Evolutionary conservation across 1,140 invertebrate species (phyloP).

Genomic region (Drosophila tropicalis): DNA sequence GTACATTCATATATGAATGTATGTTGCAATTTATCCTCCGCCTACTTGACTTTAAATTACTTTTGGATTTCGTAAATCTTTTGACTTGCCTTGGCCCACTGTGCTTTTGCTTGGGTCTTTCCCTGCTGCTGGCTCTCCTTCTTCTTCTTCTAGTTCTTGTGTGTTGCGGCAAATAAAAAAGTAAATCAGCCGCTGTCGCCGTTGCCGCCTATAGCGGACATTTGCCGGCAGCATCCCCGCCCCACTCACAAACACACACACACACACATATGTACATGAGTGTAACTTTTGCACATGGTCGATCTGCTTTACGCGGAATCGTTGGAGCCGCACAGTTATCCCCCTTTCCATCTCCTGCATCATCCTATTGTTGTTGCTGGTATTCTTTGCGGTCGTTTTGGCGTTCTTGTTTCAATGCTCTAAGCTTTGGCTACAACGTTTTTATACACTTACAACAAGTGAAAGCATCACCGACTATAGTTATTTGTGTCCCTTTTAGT

Average conservation of each 20-base stretch:
- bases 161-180: constrained; percentile 26
- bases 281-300: constrained; percentile 27
- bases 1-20: neutral
- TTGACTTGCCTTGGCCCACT: constrained; percentile 32
- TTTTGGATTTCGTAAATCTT: constrained; percentile 41
- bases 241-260: neutral
- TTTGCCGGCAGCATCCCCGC: constrained; percentile 22
- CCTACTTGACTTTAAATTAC: constrained; percentile 13
- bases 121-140: neutral
- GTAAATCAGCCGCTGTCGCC: constrained; percentile 10
- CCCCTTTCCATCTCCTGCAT: too few species aligned
- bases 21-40: neutral
- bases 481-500: neutral
- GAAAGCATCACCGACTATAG: neutral
- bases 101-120: neutral
- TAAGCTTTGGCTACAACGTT: constrained; percentile 37
- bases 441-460: constrained; percentile 9
- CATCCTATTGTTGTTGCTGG: constrained; percentile 7
- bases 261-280: neutral
- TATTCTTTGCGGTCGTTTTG: constrained; percentile 31
- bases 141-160: neutral
- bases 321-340: neutral
- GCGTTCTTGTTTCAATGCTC: constrained; percentile 21
- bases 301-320: constrained; percentile 11
- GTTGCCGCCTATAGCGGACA: constrained; percentile 5